Base-by-base conservation (phyloP, 2,797 vertebrate genomes). In the Micromesistius poutassou region DNA sequence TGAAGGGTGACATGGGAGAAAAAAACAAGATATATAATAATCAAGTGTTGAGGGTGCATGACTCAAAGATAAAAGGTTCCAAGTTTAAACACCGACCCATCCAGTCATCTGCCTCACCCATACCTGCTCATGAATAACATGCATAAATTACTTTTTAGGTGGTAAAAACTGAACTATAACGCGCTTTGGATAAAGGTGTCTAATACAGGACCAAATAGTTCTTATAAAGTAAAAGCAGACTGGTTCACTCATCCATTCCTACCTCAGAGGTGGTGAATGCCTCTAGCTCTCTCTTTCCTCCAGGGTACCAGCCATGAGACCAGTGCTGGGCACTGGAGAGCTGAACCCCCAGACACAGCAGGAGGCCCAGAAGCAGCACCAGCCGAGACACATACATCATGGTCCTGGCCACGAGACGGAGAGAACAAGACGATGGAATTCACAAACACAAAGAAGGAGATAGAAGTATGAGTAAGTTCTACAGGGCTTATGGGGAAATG, bases 241-340 rank as follows among this genome's bases (percentile, higher is more conserved):
- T 62, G 55, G 55, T 62, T 62, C 19, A 68, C n/a, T 68, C 62
- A 12, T 28, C 10, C 62, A 28, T 9, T 77, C 6, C 83, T 71
- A 97, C 95, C 94, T 95, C 93, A 81, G 91, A 85, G 0, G 86
- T 81, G 2, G 83, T 76, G 5, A 93, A 91, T 10, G 85, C 76
- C 22, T 93, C 92, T 19, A 95, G 82, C 73, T 95, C 95, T 85
- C 93, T 85, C 81, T 97, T 97, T 77, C 96, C 95, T 86, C 95
- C 95, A 0, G 95, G 96, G 81, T 96, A 97, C 96, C 96, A 96
- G 71, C 96, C 94, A 12, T 97, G 95, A 80, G 96, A 97, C 95
- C 96, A 97, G 89, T 97, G 97, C 90, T 97, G 96, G 42, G 83
- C 91, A 0, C 71, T 79, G 68, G 93, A 92, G 66, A 95, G 80